phyloP scores from a whole-genome alignment of 2,888 invertebrate genomes.

The Platypus cylindrus region DNA sequence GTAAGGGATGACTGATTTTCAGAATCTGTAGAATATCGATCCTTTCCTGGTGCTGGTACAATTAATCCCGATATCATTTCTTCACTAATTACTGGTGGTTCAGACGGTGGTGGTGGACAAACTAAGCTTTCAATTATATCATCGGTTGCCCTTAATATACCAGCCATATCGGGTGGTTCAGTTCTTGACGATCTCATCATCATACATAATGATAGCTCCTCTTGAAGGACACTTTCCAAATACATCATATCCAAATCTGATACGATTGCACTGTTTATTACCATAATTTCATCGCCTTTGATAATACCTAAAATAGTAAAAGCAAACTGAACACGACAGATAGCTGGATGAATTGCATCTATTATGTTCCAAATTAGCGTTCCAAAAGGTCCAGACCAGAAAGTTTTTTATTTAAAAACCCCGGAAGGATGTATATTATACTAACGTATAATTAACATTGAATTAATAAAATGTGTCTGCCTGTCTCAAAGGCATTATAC shows the following conservation, averaged over 20 bases:
- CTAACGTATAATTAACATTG: too few relatives aligned
- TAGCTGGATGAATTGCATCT: too few relatives aligned
- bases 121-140: slow-evolving; percentile 91
- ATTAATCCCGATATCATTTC: slow-evolving; percentile 94
- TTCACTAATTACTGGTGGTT: slow-evolving; percentile 86
- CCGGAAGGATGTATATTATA: too few relatives aligned
- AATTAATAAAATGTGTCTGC: too few relatives aligned
- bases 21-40: slow-evolving; percentile 57
- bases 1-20: slow-evolving; percentile 42
- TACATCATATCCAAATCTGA: slow-evolving; percentile 99
- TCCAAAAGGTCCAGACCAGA: too few relatives aligned
- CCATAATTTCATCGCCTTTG: slow-evolving; percentile 97
- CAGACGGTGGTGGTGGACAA: slow-evolving; percentile 91
- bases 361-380: too few relatives aligned
- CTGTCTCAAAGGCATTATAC: too few relatives aligned
- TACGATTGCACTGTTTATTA: slow-evolving; percentile 95
- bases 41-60: slow-evolving; percentile 89
- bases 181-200: slow-evolving; percentile 88
- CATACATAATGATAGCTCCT: slow-evolving; percentile 87
- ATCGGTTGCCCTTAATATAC: slow-evolving; percentile 68
- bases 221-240: slow-evolving; percentile 90
- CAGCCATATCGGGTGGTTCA: slow-evolving; percentile 64
- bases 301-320: slow-evolving; percentile 64
- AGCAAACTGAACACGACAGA: too few relatives aligned
- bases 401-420: too few relatives aligned